Conservation (phyloP, 2,797 vertebrate species). For the Huso huso region DNA sequence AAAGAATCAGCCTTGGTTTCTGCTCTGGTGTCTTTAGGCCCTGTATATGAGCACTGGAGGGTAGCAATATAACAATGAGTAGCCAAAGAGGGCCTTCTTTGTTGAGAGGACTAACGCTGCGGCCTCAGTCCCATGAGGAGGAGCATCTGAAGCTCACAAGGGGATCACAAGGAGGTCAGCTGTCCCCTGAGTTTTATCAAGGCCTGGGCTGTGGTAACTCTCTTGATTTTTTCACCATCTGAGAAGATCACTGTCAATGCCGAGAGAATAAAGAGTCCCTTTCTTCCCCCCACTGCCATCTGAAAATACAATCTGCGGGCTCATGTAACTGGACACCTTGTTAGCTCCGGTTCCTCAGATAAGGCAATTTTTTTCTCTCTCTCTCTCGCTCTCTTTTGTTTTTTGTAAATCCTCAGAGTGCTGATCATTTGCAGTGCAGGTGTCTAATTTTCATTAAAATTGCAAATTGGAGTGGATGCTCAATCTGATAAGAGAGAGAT, state of each 20-base stretch:
- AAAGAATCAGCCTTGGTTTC: not conserved
- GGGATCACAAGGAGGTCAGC: constrained; percentile 33
- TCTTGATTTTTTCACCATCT: constrained; percentile 49
- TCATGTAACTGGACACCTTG: constrained; percentile 60
- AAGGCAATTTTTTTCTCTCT: constrained; percentile 38
- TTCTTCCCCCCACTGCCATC: constrained; percentile 58
- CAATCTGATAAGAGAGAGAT: constrained; percentile 71
- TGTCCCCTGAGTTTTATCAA: constrained; percentile 48
- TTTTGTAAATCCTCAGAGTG: constrained; percentile 56
- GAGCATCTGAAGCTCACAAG: constrained; percentile 11
- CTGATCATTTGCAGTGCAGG: constrained; percentile 72
- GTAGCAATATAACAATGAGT: not conserved
- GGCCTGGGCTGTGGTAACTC: constrained; percentile 37
- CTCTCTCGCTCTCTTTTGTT: constrained; percentile 32
- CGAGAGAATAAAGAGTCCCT: constrained; percentile 60
- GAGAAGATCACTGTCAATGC: constrained; percentile 58
- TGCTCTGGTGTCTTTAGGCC: not conserved
- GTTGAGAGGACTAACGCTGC: not conserved
- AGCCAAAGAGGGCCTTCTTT: constrained; percentile 5
- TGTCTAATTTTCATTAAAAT: constrained; percentile 94
- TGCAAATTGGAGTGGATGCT: constrained; percentile 74
- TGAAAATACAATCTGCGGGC: constrained; percentile 62
- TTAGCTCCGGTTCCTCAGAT: constrained; percentile 45
- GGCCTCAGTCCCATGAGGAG: not conserved
- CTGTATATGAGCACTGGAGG: not conserved